Evolutionary conservation across 2,113 vertebrate species (phyloP).

Genomic region (Cephalophus harveyi): DNA sequence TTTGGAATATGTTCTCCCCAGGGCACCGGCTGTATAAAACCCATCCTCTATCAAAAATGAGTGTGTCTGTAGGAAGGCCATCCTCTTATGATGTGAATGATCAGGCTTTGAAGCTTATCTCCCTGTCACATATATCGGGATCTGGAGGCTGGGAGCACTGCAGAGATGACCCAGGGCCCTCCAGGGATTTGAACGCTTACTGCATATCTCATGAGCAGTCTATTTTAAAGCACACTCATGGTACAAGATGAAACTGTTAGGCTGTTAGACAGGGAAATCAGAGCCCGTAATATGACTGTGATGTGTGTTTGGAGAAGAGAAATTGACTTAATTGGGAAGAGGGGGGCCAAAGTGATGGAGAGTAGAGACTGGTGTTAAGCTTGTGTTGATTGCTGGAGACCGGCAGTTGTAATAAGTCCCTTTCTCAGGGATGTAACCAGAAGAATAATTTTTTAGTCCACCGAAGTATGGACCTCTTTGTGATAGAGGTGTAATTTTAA

Average conservation of each 20-base stretch:
- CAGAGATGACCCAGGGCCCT: constrained; percentile 49
- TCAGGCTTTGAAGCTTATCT: constrained; percentile 62
- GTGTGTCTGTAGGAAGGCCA: background rate
- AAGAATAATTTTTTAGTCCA: background rate
- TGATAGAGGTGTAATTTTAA: background rate
- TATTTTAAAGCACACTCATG: constrained; percentile 54
- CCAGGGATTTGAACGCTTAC: background rate
- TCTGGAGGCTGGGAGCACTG: background rate
- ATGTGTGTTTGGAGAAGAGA: background rate
- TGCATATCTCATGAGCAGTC: constrained; percentile 38
- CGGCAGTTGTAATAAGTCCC: background rate
- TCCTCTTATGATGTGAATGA: background rate
- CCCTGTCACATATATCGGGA: background rate
- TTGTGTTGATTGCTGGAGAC: background rate
- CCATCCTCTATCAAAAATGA: background rate
- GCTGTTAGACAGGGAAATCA: constrained; percentile 40
- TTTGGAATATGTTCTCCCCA: background rate
- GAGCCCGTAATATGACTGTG: background rate
- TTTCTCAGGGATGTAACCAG: background rate
- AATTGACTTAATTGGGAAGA: constrained; percentile 13
- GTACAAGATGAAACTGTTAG: constrained; percentile 56
- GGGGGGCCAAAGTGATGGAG: background rate
- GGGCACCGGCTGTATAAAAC: background rate
- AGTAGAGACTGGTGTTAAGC: background rate
- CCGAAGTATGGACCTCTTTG: background rate